Evolutionary conservation across 2,888 invertebrate genomes (phyloP).

Genomic region (Peribatodes rhomboidaria): DNA sequence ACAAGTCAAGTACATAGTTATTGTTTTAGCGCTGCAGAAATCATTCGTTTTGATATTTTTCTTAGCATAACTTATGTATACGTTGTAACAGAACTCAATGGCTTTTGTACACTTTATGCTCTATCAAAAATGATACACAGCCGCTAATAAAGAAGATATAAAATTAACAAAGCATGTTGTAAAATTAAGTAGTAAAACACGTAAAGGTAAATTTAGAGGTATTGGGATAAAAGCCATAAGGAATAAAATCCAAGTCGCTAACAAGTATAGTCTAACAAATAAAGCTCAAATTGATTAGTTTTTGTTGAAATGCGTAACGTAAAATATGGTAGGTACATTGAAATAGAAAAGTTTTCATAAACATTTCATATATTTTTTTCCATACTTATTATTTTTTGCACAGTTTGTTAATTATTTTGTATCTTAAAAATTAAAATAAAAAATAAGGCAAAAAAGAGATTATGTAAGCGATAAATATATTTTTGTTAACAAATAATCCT

Average conservation of each 20-base stretch:
- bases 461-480: no score
- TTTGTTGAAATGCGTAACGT: conserved; percentile 52
- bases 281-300: conserved; percentile 66
- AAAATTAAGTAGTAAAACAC: conserved; percentile 36
- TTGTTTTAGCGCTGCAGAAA: no score
- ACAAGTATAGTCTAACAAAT: conserved; percentile 58
- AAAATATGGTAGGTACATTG: conserved; percentile 57
- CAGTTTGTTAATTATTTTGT: not conserved
- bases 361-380: no score
- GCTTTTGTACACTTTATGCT: conserved; percentile 25
- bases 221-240: conserved; percentile 35
- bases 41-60: no score
- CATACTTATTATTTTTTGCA: no score
- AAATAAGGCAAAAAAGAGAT: no score
- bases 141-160: conserved; percentile 35
- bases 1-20: no score
- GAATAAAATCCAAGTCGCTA: conserved; percentile 60
- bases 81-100: no score
- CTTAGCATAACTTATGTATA: no score
- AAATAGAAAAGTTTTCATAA: conserved; percentile 35
- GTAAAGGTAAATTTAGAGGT: conserved; percentile 21
- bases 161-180: conserved; percentile 36
- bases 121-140: conserved; percentile 31
- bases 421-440: not conserved
- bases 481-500: no score